Conservation (phyloP, 2,888 invertebrate genomes). For the Atrina japonica region DNA sequence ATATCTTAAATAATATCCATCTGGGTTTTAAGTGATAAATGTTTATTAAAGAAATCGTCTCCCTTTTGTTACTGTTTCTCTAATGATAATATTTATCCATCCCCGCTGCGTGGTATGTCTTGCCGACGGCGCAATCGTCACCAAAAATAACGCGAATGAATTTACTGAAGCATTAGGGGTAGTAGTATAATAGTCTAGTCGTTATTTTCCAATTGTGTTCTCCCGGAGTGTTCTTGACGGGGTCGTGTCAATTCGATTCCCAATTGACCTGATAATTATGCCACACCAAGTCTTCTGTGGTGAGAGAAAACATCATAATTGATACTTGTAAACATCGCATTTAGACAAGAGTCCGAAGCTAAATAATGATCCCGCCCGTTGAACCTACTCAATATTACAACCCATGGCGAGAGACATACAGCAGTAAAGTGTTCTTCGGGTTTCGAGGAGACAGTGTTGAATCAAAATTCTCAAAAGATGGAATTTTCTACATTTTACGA, state of each 20-base stretch:
- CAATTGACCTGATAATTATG: conserved; percentile 39
- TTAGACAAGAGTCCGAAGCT: conserved; percentile 14
- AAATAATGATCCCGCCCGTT: no score
- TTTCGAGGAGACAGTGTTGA: no score
- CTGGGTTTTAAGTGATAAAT: no score
- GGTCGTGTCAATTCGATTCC: conserved; percentile 40
- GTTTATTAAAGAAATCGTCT: no score
- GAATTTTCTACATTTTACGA: no score
- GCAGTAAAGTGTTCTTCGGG: no score
- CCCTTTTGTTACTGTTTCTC: no score
- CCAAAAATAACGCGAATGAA: conserved; percentile 19
- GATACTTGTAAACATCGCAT: conserved; percentile 38
- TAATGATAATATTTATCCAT: conserved; percentile 43
- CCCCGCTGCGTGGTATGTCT: conserved; percentile 32
- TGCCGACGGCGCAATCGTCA: conserved; percentile 34
- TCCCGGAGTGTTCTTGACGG: conserved; percentile 30
- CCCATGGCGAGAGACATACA: no score
- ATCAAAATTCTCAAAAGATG: no score
- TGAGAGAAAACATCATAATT: conserved; percentile 37
- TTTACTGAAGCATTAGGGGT: conserved; percentile 32
- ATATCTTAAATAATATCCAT: no score
- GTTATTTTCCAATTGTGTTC: conserved; percentile 25
- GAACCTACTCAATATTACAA: no score
- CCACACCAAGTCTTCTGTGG: conserved; percentile 29
- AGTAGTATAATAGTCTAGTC: conserved; percentile 31